A percentile compares a stretch with the other conserved stretches of the same genome.
These are phyloP conservation scores for Stigmatopora argus DNA, from an alignment of 2,113 vertebrate species.

Conservation along the genomic window DNA sequence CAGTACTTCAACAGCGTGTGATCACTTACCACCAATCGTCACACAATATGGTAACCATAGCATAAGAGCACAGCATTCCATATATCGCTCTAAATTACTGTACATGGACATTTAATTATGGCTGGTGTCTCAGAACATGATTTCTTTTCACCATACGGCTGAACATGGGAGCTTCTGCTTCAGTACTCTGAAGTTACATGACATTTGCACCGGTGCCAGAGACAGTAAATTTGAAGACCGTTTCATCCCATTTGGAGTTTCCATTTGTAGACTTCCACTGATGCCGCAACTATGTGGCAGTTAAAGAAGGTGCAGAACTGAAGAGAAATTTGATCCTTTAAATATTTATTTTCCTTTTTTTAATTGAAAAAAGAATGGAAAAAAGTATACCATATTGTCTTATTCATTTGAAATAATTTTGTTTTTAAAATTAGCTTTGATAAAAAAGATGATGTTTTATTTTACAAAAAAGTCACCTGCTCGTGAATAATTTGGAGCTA, in stretches of 20 bases:
- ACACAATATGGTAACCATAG: not conserved
- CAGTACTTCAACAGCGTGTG: not conserved
- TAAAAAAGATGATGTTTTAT: no score
- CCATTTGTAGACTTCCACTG: slow-evolving; percentile 2
- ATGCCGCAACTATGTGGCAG: not conserved
- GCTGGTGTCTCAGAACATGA: slow-evolving; percentile 1
- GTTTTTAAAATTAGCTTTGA: no score
- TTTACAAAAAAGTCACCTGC: no score
- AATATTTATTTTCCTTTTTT: no score
- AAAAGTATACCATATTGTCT: no score
- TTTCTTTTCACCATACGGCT: not conserved
- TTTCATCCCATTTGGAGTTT: slow-evolving; percentile 10
- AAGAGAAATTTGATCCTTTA: not conserved
- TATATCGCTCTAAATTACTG: slow-evolving; percentile 8
- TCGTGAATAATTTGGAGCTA: not conserved
- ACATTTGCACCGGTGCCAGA: slow-evolving; percentile 2
- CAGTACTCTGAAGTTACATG: slow-evolving; percentile 1
- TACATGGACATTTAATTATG: not conserved
- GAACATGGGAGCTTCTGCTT: not conserved
- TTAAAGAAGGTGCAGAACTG: not conserved
- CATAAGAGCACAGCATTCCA: not conserved
- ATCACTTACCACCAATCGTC: not conserved
- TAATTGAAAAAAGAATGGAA: no score
- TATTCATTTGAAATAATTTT: no score
- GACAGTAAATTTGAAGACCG: slow-evolving; percentile 6